Evolutionary conservation across 1,140 invertebrate genomes (phyloP).

Genomic region (Ceratina japonica): DNA sequence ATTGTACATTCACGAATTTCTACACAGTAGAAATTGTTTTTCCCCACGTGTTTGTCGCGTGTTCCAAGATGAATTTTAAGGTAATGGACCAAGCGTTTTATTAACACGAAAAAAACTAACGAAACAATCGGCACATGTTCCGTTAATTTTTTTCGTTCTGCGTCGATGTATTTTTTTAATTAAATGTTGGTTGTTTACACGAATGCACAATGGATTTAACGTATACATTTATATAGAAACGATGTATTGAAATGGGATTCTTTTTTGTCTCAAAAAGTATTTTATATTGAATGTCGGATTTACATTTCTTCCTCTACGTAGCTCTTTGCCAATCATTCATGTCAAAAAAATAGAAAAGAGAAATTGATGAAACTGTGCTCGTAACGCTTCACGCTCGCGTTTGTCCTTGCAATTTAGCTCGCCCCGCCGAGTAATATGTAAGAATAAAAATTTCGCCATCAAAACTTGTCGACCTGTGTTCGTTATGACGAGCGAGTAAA

Average conservation of each 20-base stretch:
- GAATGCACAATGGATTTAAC: constrained; percentile 51
- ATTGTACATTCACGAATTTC: constrained; percentile 53
- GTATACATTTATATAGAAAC: constrained; percentile 32
- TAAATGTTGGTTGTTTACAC: constrained; percentile 7
- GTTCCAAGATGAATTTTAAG: not conserved
- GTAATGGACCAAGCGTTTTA: not conserved
- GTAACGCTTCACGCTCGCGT: constrained; percentile 26
- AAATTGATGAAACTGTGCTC: constrained; percentile 22
- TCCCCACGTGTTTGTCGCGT: not conserved
- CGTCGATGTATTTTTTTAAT: not conserved
- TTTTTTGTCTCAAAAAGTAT: constrained; percentile 50
- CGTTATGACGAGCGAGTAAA: constrained; percentile 55
- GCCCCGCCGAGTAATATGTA: constrained; percentile 68
- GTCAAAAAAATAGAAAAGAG: constrained; percentile 1
- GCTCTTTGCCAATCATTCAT: constrained; percentile 59
- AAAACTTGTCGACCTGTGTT: constrained; percentile 41
- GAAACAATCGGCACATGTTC: not conserved
- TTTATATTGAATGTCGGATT: constrained; percentile 44
- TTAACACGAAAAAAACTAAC: not conserved
- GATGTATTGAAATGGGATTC: constrained; percentile 37
- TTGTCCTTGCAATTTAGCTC: constrained; percentile 67
- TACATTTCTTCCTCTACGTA: constrained; percentile 51
- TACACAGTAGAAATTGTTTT: constrained; percentile 19
- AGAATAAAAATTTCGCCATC: constrained; percentile 43
- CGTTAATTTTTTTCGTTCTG: not conserved